Base-by-base conservation (phyloP, 1,140 invertebrate genomes). In the Drosophila pectinifera region DNA sequence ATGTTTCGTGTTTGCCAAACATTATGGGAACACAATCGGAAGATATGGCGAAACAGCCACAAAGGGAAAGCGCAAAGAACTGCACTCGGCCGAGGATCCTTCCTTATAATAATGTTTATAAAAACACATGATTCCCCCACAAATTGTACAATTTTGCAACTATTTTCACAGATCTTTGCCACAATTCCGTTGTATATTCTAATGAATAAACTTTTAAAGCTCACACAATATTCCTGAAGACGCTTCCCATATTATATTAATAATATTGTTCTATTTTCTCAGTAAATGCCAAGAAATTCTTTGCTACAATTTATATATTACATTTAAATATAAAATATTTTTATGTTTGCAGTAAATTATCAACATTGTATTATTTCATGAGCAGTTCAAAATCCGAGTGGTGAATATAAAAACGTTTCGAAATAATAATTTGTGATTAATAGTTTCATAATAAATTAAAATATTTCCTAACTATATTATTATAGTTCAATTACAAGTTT, bases 1-100 rank as follows among this genome's bases (percentile, higher is more conserved):
- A 16, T n/a, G 28, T 14, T 46, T 64, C 22, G 48, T 70, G 67
- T 70, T 69, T 70, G 64, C 2, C 67, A 70, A 70, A 70, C 64
- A 70, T 70, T 70, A 34, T 24, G 18, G n/a, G 34, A 62, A 62
- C 31, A 16, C n/a, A 59, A 45, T 11, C 13, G 10, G n/a, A 14
- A 48, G 6, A 36, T 3, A 51, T 51, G 4, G 28, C 11, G 13
- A 31, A 34, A 5, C 0, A 24, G 11, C 5, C 6, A 13, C n/a
- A 6, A 28, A 34, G 20, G 43, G 16, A 2, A 49, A 64, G n/a
- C n/a, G n/a, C n/a, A 39, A 0, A 39, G 2, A 48, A 31, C 10
- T 48, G 16, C 31, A 31, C 6, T 8, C 6, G 14, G 24, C n/a
- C 18, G 14, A 18, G 48, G 5, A 34, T 20, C 24, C 41, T 13